Conservation (phyloP, 2,888 invertebrate species). For the Dynastes tityus region DNA sequence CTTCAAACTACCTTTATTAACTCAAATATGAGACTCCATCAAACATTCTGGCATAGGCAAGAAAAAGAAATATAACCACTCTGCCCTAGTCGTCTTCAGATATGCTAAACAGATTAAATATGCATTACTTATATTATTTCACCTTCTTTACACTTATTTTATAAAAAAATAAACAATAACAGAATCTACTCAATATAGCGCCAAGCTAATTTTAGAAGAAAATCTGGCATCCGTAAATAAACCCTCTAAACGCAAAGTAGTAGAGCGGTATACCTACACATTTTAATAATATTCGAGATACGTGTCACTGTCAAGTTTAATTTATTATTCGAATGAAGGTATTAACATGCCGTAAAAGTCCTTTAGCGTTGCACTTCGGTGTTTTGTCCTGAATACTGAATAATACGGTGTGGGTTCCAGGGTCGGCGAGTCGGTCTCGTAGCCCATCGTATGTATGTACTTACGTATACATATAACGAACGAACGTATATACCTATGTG, state of each 20-base stretch:
- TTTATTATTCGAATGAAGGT: conserved; percentile 39
- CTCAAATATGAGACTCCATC: too few species aligned
- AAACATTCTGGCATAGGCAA: too few species aligned
- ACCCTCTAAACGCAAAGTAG: neutral
- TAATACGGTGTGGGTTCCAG: conserved; percentile 38
- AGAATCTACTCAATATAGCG: too few species aligned
- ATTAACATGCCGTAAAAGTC: conserved; percentile 42
- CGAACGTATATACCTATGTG: conserved; percentile 5
- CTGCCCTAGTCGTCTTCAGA: too few species aligned
- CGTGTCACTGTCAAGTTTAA: conserved; percentile 39
- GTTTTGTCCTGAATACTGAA: conserved; percentile 52
- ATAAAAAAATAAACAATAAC: too few species aligned
- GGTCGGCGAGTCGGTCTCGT: conserved; percentile 12
- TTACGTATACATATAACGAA: neutral
- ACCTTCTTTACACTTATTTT: too few species aligned
- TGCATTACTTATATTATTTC: too few species aligned
- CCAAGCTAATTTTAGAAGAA: neutral
- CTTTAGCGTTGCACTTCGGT: conserved; percentile 45
- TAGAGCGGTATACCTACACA: neutral
- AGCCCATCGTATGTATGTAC: neutral
- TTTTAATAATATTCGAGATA: conserved; percentile 26
- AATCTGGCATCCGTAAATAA: conserved; percentile 5
- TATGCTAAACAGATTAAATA: too few species aligned
- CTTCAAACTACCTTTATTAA: too few species aligned
- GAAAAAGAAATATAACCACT: too few species aligned